Conservation (phyloP, 2,797 vertebrate species). For the Eurystomus glaucurus region DNA sequence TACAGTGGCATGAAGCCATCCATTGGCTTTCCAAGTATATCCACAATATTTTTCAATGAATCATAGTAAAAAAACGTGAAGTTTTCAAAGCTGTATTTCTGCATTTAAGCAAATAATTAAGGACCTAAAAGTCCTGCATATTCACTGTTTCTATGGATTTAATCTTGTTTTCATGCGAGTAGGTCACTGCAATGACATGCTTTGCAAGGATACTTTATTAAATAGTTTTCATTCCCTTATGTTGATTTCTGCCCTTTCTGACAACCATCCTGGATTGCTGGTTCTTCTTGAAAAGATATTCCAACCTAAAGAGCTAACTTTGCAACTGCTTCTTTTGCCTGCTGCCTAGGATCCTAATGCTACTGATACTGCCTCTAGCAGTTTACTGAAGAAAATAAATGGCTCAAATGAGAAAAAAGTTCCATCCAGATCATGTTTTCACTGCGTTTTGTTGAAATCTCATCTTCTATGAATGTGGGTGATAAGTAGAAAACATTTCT, state of each 20-base stretch:
- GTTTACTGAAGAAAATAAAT: neutral
- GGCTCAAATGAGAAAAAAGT: neutral
- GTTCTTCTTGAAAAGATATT: neutral
- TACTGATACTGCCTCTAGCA: neutral
- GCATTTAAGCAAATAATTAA: neutral
- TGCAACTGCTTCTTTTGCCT: neutral
- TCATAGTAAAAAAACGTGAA: neutral
- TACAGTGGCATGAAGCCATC: neutral
- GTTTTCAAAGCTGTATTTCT: neutral
- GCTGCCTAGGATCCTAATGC: neutral
- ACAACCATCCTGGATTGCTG: neutral
- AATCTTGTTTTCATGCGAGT: neutral
- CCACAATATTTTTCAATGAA: neutral
- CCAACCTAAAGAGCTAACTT: neutral
- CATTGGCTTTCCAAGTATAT: neutral
- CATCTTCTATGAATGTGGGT: neutral
- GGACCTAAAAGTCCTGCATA: neutral
- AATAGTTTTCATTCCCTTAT: neutral
- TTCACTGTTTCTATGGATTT: neutral
- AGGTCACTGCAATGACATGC: neutral
- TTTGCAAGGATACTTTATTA: neutral
- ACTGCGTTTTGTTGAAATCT: neutral
- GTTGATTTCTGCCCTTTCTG: neutral
- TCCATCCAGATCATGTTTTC: neutral
- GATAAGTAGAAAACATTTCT: conserved; percentile 9